Evolutionary conservation across 2,113 vertebrate species (phyloP), one percentile per base, ranked within the genome.

Genomic region (Scartelaos histophorus): DNA sequence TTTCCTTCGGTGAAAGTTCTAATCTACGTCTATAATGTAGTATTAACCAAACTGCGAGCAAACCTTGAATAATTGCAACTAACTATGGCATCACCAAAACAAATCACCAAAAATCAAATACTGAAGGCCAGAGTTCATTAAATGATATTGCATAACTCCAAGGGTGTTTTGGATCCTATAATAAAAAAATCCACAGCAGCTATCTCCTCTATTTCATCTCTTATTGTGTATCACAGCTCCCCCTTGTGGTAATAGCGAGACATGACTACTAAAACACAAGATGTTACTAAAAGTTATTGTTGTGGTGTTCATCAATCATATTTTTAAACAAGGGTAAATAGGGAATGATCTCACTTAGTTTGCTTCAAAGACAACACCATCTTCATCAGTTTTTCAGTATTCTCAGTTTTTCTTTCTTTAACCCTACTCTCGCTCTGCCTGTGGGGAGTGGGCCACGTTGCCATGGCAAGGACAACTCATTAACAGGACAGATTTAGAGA

Each of bases 381-480:
- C 29, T 29, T 29, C 16, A 56, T 71, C 16, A 2, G 2, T 21
- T 72, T 57, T 7, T 69, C 38, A 22, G 24, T 34, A 60, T 65
- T 53, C 45, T 46, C 43, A 45, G n/a, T 35, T 13, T 21, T 69
- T 57, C 73, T 71, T 74, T 61, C 69, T 51, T 76, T 70, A 43
- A 57, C 62, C 68, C 5, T 71, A 69, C 77, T 87, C 70, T 68
- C 79, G 80, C 51, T 35, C 65, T 13, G 58, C 71, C 70, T 60
- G 72, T 38, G 17, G 75, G 46, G 81, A 66, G 43, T 49, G 69
- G 84, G 19, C 0, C 51, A 70, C 2, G 86, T 91, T 91, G 73
- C 82, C 84, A 89, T 91, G 87, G 87, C 57, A 81, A 90, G 69
- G 69, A 78, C 71, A 74, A 79, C 79, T 89, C 87, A 87, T 89